phyloP scores from a whole-genome alignment of 92 coral and sea anemone genomes.

The Epizoanthus rinbou region DNA sequence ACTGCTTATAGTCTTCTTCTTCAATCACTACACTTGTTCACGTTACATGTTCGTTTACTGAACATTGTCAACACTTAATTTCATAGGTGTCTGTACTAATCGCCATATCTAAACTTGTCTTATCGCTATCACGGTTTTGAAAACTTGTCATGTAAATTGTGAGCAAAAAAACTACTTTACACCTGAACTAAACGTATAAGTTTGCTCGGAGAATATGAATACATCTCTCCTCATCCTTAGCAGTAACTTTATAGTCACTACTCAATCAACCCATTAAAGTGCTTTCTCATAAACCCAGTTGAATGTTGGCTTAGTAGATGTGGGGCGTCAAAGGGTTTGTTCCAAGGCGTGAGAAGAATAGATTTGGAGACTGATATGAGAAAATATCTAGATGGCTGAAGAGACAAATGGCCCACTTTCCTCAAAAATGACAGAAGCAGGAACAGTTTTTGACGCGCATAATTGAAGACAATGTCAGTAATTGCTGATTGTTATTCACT shows the following conservation, averaged over 20 bases:
- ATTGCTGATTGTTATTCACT: slow-evolving; percentile 94
- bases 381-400: slow-evolving; percentile 36
- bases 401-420: slow-evolving; percentile 72
- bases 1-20: slow-evolving; percentile 9
- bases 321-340: slow-evolving; percentile 36
- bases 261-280: background rate
- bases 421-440: slow-evolving; percentile 60
- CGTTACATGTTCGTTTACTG: slow-evolving; percentile 12
- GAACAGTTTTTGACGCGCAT: slow-evolving; percentile 69
- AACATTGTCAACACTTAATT: slow-evolving; percentile 5
- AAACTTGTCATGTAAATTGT: slow-evolving; percentile 60
- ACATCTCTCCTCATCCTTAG: background rate
- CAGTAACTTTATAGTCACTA: background rate
- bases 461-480: slow-evolving; percentile 80
- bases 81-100: slow-evolving; percentile 18
- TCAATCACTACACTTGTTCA: slow-evolving; percentile 24
- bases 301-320: slow-evolving; percentile 11
- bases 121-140: slow-evolving; percentile 60
- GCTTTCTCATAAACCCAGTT: background rate
- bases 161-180: slow-evolving; percentile 56
- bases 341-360: slow-evolving; percentile 16
- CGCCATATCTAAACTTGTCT: slow-evolving; percentile 52
- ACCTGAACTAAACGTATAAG: slow-evolving; percentile 10
- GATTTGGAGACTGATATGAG: slow-evolving; percentile 36
- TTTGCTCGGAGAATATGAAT: background rate